Percentiles rank a stretch among this genome's conserved stretches.
Evolutionary conservation across 2,113 vertebrate species (phyloP).

Genomic region (Seriola quinqueradiata): DNA sequence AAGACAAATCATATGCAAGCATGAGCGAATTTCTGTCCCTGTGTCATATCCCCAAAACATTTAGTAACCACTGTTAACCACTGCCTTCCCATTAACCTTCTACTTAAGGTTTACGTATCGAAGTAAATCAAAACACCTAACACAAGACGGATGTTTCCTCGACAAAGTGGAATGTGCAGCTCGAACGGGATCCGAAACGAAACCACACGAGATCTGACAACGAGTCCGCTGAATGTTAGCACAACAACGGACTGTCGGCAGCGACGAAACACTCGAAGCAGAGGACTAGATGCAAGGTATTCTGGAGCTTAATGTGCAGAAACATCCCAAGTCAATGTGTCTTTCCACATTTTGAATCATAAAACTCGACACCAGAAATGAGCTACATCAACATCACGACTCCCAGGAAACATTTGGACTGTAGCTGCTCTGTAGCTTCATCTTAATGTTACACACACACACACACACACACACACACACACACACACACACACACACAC

Average conservation of each 20-base stretch:
- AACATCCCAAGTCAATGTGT: neutral
- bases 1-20: constrained; percentile 1
- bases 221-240: neutral
- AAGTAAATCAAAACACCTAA: neutral
- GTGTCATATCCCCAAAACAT: constrained; percentile 10
- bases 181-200: neutral
- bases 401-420: neutral
- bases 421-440: neutral
- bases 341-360: neutral
- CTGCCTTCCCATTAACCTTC: neutral
- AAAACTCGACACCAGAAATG: neutral
- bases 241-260: neutral
- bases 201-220: neutral
- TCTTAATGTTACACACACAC: neutral
- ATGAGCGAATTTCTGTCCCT: constrained; percentile 6
- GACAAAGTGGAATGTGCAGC: constrained; percentile 33
- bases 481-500: too few relatives aligned
- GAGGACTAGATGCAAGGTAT: neutral
- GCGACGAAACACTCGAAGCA: neutral
- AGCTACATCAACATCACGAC: neutral
- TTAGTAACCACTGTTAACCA: neutral
- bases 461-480: too few relatives aligned
- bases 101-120: neutral
- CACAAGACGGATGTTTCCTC: constrained; percentile 3
- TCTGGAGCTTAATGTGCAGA: neutral